Conservation (phyloP, 2,888 invertebrate genomes). For the Mantis religiosa region DNA sequence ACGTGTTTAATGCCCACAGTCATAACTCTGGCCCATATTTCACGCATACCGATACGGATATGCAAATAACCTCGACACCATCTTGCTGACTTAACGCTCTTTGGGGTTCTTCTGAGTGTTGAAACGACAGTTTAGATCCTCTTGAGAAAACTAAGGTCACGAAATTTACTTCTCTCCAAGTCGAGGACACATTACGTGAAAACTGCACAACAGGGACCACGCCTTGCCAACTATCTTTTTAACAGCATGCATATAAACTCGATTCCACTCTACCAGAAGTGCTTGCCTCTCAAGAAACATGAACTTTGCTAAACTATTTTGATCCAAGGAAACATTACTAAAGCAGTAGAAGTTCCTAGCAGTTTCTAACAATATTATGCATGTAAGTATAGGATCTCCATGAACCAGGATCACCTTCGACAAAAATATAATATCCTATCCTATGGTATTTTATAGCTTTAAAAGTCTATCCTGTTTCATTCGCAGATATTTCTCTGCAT, state of each 20-base stretch:
- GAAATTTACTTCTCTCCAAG: neutral
- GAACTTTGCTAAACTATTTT: no score
- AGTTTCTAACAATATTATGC: no score
- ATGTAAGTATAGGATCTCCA: no score
- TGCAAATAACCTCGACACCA: neutral
- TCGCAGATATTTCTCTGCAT: no score
- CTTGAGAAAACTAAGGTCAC: neutral
- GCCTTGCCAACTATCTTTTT: neutral
- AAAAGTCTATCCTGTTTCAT: no score
- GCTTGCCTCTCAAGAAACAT: no score
- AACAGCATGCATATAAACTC: neutral
- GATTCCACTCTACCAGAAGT: neutral
- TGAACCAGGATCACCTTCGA: no score
- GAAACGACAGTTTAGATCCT: neutral
- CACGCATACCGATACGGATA: neutral
- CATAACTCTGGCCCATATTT: neutral
- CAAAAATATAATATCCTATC: no score
- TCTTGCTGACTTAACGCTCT: neutral
- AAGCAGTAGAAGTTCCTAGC: no score
- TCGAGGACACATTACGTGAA: neutral
- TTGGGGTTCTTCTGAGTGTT: neutral
- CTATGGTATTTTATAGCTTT: no score
- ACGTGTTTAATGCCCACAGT: neutral
- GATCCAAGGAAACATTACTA: no score
- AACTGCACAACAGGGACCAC: neutral